Conservation (phyloP, 1,140 invertebrate species). For the Lasioglossum baleicum region DNA sequence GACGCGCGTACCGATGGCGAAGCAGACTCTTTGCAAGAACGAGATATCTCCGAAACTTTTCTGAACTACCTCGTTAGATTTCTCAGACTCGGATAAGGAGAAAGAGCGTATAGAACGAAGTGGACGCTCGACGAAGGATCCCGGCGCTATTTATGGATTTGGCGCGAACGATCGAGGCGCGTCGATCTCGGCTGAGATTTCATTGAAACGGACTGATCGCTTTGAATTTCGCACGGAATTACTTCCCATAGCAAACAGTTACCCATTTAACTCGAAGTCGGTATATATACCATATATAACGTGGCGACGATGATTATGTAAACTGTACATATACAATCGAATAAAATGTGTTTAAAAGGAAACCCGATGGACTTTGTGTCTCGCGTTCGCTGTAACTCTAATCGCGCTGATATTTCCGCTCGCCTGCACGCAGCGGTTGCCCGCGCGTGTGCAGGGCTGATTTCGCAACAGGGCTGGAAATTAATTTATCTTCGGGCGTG, state of each 20-base stretch:
- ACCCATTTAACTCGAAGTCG: constrained; percentile 38
- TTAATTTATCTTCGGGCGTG: too few species aligned
- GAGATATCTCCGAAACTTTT: background rate
- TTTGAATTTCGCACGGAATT: constrained; percentile 18
- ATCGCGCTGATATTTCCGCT: too few species aligned
- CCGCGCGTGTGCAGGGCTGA: too few species aligned
- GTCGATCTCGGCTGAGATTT: background rate
- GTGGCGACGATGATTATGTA: constrained; percentile 48
- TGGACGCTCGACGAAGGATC: too few species aligned
- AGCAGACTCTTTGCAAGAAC: background rate
- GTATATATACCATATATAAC: constrained; percentile 52
- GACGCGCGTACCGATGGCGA: background rate
- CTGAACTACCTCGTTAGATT: constrained; percentile 23
- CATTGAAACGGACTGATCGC: constrained; percentile 14
- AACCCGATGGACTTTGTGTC: too few species aligned
- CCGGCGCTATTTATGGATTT: too few species aligned
- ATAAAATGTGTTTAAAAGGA: constrained; percentile 60
- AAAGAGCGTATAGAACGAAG: constrained; percentile 2
- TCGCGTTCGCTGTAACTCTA: too few species aligned
- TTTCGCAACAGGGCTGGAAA: too few species aligned
- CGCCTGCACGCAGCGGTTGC: too few species aligned
- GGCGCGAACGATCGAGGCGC: background rate
- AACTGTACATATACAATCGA: constrained; percentile 48
- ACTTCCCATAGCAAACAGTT: constrained; percentile 37
- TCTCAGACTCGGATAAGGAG: background rate